Base-by-base conservation (phyloP, 2,797 vertebrate genomes). In the Mormyrus hasselquistii region DNA sequence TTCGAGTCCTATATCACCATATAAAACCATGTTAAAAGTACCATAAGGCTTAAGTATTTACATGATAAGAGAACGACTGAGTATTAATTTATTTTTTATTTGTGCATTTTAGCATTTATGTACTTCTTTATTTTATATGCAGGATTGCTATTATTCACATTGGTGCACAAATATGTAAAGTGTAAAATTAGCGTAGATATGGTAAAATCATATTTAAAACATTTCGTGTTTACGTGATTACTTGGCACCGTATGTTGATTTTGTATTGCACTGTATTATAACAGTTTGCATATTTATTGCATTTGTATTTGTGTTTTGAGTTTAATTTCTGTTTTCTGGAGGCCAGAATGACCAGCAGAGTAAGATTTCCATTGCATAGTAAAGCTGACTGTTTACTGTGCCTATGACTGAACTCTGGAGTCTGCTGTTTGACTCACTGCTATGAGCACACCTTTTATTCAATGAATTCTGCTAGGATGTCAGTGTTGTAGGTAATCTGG, bases 341-440 rank as follows among this genome's bases (percentile, higher is more conserved):
- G 29, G 29, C 29, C 29, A 73, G 65, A 73, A 16, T 38, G 65
- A 73, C 65, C 1, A 14, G 65, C 29, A 38, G 29, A 16, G 29
- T 73, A 73, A 73, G 29, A 73, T 6, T 38, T 38, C 12, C 65
- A 73, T 34, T 34, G 29, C 65, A 73, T 34, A 73, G 12, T 34
- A 34, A 34, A 38, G 29, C 29, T 34, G 1, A 34, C 25, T 73
- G 29, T 38, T 73, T 73, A 38, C 65, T 73, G 65, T 73, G 65
- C 12, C 65, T 38, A 38, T 73, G 65, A 73, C 4, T 73, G 16
- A 73, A 73, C 65, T 34, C 65, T 73, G 29, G 65, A 73, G 6
- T 38, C 65, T 95, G 94, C 95, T 95, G 95, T 95, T 95, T 95
- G 93, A 94, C 95, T 94, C 92, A 93, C 91, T 95, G 96, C 95